phyloP scores from a whole-genome alignment of 2,888 invertebrate species.

The Caprella mutica region DNA sequence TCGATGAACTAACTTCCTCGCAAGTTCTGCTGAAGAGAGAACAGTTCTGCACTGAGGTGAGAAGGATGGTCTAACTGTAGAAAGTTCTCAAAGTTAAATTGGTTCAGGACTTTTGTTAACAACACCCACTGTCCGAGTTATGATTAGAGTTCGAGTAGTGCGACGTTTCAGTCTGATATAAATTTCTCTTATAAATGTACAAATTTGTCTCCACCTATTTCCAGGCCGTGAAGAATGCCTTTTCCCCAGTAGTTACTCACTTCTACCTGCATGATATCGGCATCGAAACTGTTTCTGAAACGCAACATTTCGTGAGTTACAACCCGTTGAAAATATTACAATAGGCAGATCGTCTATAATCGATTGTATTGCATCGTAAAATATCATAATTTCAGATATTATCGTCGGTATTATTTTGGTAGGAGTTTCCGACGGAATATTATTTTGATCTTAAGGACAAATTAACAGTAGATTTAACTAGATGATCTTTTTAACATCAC shows the following conservation, averaged over 20 bases:
- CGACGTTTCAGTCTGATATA: too few species aligned
- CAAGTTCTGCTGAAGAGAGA: neutral
- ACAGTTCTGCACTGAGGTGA: neutral
- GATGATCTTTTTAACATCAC: too few species aligned
- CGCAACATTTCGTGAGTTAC: neutral
- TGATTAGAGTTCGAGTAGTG: too few species aligned
- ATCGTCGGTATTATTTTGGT: too few species aligned
- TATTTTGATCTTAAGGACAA: too few species aligned
- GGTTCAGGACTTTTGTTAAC: neutral
- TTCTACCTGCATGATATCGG: constrained; percentile 3
- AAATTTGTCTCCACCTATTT: neutral
- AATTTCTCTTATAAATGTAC: neutral
- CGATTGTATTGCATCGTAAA: too few species aligned
- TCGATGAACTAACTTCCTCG: neutral
- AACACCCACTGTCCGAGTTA: too few species aligned
- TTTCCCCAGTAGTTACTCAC: neutral
- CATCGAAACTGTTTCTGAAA: neutral
- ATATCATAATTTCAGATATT: too few species aligned
- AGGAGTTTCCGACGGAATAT: too few species aligned
- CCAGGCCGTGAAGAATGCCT: neutral
- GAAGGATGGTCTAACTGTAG: neutral
- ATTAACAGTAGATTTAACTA: too few species aligned
- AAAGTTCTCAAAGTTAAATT: neutral
- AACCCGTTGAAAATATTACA: too few species aligned
- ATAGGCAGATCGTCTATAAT: too few species aligned